Base-by-base conservation (phyloP, 2,888 invertebrate genomes). In the Agrochola lota region DNA sequence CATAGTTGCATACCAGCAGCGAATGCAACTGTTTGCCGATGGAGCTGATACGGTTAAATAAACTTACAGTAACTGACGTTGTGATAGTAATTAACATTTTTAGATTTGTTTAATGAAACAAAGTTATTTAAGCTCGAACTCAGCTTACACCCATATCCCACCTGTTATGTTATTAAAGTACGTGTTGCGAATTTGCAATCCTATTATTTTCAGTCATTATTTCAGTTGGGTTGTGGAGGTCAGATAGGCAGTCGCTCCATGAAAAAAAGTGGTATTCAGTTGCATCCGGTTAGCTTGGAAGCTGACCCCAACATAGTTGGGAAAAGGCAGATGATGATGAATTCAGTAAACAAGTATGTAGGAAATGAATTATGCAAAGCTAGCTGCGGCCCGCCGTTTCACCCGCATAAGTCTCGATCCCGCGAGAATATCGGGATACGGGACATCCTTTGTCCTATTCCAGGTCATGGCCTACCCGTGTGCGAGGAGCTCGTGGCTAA, bases 1-100 rank as follows among this genome's bases (percentile, higher is more conserved):
- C 63, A 59, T 81, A 85, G 15, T 52, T 59, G 71, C 85, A 74
- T 75, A 49, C 40, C 60, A n/a, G 73, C 64, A 12, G 1, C 1
- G 15, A 77, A 63, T 49, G 55, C 57, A 43, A 64, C 55, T 49
- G 78, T 78, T 40, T 17, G 30, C 55, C 11, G 71, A 75, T 83
- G 30, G 12, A 26, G 12, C 55, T 52, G 82, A 85, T 81, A 69
- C 9, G 26, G 30, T 35, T 52, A 15, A 63, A 73, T 43, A 64
- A 82, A 66, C 55, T 43, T 35, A 17, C 43, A 1, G 3, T 1
- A 49, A 23, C 30, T 30, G 68, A 35, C 2, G 17, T 68, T 55
- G 55, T n/a, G 30, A 68, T 35, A 35, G 2, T 68, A 52, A 9
- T 68, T 49, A 15, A 30, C 30, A n/a, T 23, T 46, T 66, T 60